Percentiles rank a stretch among this genome's conserved stretches.
Conservation (phyloP, 2,888 invertebrate species). For the Arenicola marina region DNA sequence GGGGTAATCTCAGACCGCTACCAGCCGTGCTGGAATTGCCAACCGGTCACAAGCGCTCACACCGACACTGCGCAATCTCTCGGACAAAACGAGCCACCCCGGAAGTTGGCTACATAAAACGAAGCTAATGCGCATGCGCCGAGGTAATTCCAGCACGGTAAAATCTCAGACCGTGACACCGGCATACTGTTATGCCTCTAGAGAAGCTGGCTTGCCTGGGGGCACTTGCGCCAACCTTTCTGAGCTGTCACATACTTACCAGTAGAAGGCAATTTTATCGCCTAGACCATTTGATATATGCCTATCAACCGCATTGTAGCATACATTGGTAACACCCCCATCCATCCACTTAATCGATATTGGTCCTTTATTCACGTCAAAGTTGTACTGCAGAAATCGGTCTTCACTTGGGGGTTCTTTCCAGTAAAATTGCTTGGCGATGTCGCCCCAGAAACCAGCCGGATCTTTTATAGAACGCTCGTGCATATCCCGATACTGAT, state of each 20-base stretch:
- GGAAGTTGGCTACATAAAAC: too few relatives aligned
- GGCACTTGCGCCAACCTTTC: too few relatives aligned
- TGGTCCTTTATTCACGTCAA: constrained; percentile 83
- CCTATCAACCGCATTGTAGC: constrained; percentile 92
- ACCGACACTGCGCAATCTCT: too few relatives aligned
- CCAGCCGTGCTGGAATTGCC: too few relatives aligned
- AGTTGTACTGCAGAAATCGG: constrained; percentile 86
- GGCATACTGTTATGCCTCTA: too few relatives aligned
- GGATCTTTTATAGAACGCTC: constrained; percentile 85
- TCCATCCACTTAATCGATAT: constrained; percentile 94
- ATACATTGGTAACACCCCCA: constrained; percentile 91
- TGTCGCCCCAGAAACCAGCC: constrained; percentile 88
- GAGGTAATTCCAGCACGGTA: too few relatives aligned
- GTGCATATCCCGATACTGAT: constrained; percentile 82
- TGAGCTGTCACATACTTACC: constrained; percentile 84
- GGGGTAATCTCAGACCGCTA: too few relatives aligned
- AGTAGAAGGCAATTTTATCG: constrained; percentile 90
- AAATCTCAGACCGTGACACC: too few relatives aligned
- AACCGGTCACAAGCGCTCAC: too few relatives aligned
- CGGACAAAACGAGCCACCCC: too few relatives aligned
- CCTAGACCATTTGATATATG: constrained; percentile 87
- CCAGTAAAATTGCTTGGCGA: constrained; percentile 94
- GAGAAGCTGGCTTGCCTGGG: too few relatives aligned
- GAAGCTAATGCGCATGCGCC: too few relatives aligned
- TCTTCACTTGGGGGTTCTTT: constrained; percentile 66